Evolutionary conservation across 1,140 invertebrate genomes (phyloP).

Genomic region (Papilio xuthus): DNA sequence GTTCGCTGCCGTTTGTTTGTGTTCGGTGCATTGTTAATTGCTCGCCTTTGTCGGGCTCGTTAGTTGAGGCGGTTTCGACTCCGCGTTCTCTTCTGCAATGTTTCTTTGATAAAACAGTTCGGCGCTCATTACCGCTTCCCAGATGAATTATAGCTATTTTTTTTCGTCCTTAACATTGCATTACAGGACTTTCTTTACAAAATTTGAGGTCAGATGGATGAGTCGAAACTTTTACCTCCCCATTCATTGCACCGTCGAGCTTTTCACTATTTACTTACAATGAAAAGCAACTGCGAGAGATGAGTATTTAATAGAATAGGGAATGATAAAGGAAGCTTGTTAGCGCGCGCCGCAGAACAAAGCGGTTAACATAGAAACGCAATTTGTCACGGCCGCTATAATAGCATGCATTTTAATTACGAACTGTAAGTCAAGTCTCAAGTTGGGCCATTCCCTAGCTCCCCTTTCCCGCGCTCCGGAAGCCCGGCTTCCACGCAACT

Average conservation of each 20-base stretch:
- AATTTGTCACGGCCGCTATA: constrained; percentile 45
- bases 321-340: constrained; percentile 17
- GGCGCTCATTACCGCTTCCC: constrained; percentile 23
- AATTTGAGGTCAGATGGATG: background rate
- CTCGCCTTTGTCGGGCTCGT: constrained; percentile 20
- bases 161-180: background rate
- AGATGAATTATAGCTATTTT: background rate
- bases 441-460: constrained; percentile 48
- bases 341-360: constrained; percentile 36
- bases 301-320: background rate
- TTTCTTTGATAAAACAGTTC: constrained; percentile 26
- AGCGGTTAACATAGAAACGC: constrained; percentile 42
- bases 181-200: background rate
- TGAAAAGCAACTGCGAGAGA: background rate
- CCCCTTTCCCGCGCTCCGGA: constrained; percentile 46
- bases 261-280: background rate
- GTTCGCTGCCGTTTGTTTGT: constrained; percentile 30
- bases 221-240: no score
- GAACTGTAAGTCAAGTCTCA: constrained; percentile 51
- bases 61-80: background rate
- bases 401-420: constrained; percentile 60
- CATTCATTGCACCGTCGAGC: background rate
- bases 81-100: constrained; percentile 14
- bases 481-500: constrained; percentile 40
- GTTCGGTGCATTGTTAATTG: constrained; percentile 35